Base-by-base conservation (phyloP, 2,113 vertebrate species). In the Madoqua kirkii region DNA sequence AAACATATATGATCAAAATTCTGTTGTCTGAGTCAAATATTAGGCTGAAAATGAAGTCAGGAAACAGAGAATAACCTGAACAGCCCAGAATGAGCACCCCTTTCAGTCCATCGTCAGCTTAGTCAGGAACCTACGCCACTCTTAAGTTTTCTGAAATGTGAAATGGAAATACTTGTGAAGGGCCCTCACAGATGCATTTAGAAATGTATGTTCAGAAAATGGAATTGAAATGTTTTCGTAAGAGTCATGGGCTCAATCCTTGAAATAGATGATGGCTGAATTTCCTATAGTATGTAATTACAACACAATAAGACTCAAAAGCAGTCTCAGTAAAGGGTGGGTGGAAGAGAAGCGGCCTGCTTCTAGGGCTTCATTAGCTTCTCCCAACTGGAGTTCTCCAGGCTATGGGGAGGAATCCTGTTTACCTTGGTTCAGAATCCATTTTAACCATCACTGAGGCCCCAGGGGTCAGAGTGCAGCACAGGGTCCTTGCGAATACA, bases 81-180 rank as follows among this genome's bases (percentile, higher is more conserved):
- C 3, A 27, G n/a, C 74, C 64, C 45, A 33, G 79, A 43, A 74
- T 84, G 50, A 21, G 33, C 5, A 59, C 36, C 33, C 31, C 36
- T 48, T 86, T 87, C 23, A 29, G 50, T 88, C 83, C 48, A 71
- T 91, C 93, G 40, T 62, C 96, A 67, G 29, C 94, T 43, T 79
- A 94, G 93, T 90, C 74, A 57, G 86, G 48, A 95, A 91, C 87
- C 31, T 60, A 48, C 40, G 3, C 91, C 76, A 29, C 87, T 93
- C 95, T 40, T 54, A 85, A 57, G 84, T 93, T 97, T 91, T 92
- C 89, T 98, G 83, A 85, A 94, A 97, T 60, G 45, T 71, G 87
- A 97, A 98, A 96, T 97, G 91, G 84, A 97, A 97, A 96, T 96
- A 83, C 93, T 96, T 95, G 48, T 98, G 96, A 93, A 98, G 95